Evolutionary conservation across 2,797 vertebrate species (phyloP).

Genomic region (Labroides dimidiatus): DNA sequence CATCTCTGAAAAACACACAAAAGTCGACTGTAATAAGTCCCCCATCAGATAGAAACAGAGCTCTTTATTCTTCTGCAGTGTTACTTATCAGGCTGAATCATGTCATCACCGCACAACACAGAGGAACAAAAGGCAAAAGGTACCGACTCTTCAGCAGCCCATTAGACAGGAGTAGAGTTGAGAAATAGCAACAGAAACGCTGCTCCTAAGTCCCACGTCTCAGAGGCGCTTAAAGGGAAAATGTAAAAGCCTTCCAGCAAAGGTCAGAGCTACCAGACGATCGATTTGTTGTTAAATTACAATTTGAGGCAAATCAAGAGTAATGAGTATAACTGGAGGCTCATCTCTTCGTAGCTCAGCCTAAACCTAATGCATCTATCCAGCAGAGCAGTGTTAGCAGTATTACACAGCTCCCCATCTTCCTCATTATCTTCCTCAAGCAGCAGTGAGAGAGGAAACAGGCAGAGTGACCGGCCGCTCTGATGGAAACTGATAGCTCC

Average conservation of each 20-base stretch:
- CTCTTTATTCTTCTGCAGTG: neutral
- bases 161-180: conserved; percentile 45
- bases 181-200: conserved; percentile 37
- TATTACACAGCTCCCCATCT: conserved; percentile 65
- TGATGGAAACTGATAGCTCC: conserved; percentile 74
- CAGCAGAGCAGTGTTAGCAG: conserved; percentile 57
- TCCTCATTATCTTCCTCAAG: conserved; percentile 69
- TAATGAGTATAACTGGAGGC: conserved; percentile 72
- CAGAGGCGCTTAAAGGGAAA: conserved; percentile 59
- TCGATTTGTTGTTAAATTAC: conserved; percentile 81
- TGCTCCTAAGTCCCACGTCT: conserved; percentile 32
- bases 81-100: conserved; percentile 27
- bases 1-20: neutral
- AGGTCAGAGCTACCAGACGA: conserved; percentile 69
- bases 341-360: conserved; percentile 63
- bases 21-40: neutral
- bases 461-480: conserved; percentile 64
- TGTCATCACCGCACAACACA: conserved; percentile 33
- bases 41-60: neutral
- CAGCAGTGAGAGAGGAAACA: conserved; percentile 50
- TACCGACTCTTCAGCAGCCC: conserved; percentile 18
- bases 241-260: conserved; percentile 68
- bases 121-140: conserved; percentile 35
- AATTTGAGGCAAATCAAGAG: conserved; percentile 79
- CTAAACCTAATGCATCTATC: conserved; percentile 70